Percentiles rank a stretch among this genome's conserved stretches.
phyloP scores from a whole-genome alignment of 1,140 invertebrate species.

The Diuraphis noxia region DNA sequence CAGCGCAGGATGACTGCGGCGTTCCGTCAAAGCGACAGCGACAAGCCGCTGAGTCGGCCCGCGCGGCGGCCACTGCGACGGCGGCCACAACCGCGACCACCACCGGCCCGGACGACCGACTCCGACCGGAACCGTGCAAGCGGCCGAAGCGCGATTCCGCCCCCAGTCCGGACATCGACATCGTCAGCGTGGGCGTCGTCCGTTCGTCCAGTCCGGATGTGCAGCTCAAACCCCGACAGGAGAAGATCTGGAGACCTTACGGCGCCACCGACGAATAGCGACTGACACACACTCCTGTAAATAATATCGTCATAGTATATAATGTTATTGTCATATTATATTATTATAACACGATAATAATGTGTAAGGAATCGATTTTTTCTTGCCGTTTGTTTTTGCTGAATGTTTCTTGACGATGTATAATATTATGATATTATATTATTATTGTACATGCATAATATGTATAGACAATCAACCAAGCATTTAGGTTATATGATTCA shows the following conservation, averaged over 20 bases:
- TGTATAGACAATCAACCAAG: constrained; percentile 45
- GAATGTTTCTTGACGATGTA: background rate
- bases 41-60: background rate
- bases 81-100: background rate
- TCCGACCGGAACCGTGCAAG: background rate
- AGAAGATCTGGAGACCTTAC: constrained; percentile 50
- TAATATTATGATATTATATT: background rate
- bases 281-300: background rate
- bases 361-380: background rate
- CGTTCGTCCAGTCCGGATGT: constrained; percentile 39
- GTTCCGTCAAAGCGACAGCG: background rate
- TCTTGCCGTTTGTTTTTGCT: background rate
- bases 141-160: background rate
- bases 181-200: constrained; percentile 29
- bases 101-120: background rate
- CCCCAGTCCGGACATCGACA: constrained; percentile 40
- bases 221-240: constrained; percentile 32
- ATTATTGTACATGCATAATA: constrained; percentile 4
- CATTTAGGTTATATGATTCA: constrained; percentile 27
- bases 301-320: background rate
- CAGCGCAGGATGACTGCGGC: background rate
- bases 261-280: constrained; percentile 35
- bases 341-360: background rate
- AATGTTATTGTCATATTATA: background rate
- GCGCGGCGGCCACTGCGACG: background rate